These are phyloP conservation scores for Nemotelus pantherinus DNA, from an alignment of 2,888 invertebrate genomes.

Conservation along the genomic window DNA sequence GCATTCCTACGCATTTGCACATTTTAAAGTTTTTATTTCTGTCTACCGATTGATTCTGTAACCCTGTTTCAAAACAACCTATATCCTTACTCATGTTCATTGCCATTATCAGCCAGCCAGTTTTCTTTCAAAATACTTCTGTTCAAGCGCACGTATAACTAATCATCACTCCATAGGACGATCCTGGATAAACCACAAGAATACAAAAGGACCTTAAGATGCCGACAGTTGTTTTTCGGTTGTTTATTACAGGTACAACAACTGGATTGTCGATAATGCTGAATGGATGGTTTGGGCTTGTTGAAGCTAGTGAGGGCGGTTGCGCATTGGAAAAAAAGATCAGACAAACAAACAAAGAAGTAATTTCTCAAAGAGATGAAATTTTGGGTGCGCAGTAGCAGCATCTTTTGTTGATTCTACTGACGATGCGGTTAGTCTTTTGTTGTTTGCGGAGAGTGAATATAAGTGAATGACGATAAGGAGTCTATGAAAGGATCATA, in stretches of 20 bases:
- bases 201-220: constrained; percentile 26
- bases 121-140: too few species aligned
- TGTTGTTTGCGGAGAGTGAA: not conserved
- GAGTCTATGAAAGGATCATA: constrained; percentile 8
- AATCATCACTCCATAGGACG: constrained; percentile 25
- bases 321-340: not conserved
- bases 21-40: too few species aligned
- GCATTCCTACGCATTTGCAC: too few species aligned
- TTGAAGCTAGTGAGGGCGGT: not conserved
- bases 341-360: not conserved
- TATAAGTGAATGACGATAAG: not conserved
- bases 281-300: not conserved
- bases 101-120: too few species aligned
- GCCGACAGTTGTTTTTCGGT: constrained; percentile 36
- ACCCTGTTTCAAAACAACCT: too few species aligned
- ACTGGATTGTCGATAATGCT: not conserved
- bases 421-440: constrained; percentile 32
- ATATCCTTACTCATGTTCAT: too few species aligned
- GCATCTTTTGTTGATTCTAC: not conserved
- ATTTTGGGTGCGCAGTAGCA: not conserved
- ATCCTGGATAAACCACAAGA: constrained; percentile 36
- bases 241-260: constrained; percentile 31
- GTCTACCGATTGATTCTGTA: too few species aligned
- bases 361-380: too few species aligned
- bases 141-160: constrained; percentile 1